Conservation (phyloP, 2,113 vertebrate species). For the Callipepla californica region DNA sequence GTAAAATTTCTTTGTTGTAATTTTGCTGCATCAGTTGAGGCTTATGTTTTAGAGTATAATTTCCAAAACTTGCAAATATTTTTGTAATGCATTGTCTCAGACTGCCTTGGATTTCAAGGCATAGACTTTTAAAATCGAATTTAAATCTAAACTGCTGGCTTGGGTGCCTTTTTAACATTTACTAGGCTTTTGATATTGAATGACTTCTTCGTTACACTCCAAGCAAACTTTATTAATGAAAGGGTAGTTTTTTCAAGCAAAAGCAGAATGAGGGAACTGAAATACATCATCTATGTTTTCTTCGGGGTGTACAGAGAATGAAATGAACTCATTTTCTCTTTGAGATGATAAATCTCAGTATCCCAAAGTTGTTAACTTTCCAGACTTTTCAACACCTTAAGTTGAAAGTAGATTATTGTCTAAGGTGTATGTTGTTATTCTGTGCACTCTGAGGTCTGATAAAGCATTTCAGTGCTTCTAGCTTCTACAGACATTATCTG, state of each 20-base stretch:
- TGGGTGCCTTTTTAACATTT: background rate
- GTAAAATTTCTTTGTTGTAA: background rate
- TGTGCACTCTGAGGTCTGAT: background rate
- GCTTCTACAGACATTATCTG: background rate
- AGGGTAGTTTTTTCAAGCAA: background rate
- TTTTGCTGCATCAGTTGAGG: background rate
- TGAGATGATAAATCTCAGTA: background rate
- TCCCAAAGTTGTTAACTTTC: background rate
- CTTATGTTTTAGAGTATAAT: background rate
- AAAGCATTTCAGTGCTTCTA: background rate
- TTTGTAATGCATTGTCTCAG: background rate
- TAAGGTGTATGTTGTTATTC: background rate
- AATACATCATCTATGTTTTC: background rate
- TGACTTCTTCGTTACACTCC: background rate
- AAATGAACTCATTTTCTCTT: background rate
- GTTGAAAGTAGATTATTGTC: accelerated
- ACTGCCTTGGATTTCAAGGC: background rate
- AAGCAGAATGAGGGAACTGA: background rate
- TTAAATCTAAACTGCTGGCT: background rate
- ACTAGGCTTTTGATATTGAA: background rate
- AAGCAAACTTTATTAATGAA: background rate
- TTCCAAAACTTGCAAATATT: background rate
- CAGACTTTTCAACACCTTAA: background rate
- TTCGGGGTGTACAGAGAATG: background rate
- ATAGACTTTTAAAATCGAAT: accelerated